Percentiles rank a stretch among this genome's conserved stretches.
Conservation (phyloP, 2,888 invertebrate genomes). For the Drosophila barbarae region DNA sequence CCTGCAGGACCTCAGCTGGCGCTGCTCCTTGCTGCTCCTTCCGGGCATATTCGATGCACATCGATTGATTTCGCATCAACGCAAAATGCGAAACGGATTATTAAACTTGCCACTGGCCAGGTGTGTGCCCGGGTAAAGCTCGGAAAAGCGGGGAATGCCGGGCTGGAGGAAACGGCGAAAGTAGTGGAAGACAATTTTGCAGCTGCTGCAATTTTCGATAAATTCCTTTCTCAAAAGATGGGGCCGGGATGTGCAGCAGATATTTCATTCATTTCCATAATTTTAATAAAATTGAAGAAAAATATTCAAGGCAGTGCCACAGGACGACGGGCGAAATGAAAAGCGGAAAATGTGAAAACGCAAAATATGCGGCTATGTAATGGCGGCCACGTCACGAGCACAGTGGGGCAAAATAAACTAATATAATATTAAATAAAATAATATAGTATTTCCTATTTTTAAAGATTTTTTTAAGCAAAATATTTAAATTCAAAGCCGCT, state of each 20-base stretch:
- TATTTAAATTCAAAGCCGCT: neutral
- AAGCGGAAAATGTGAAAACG: slow-evolving; percentile 52
- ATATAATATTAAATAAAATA: too few relatives aligned
- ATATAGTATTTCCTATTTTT: neutral
- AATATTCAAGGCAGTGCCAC: slow-evolving; percentile 65
- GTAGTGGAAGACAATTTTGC: slow-evolving; percentile 44
- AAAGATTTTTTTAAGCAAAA: neutral
- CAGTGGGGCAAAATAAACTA: slow-evolving; percentile 4
- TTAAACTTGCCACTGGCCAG: slow-evolving; percentile 56
- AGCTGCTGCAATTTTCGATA: slow-evolving; percentile 71
- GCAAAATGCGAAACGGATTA: slow-evolving; percentile 65
- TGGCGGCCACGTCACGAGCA: slow-evolving; percentile 33
- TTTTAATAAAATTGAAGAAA: slow-evolving; percentile 74
- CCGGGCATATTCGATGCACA: slow-evolving; percentile 58
- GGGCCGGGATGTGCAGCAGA: slow-evolving; percentile 27
- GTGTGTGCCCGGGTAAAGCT: slow-evolving; percentile 18
- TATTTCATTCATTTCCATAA: slow-evolving; percentile 76
- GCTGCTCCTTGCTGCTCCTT: slow-evolving; percentile 23
- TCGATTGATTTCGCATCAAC: slow-evolving; percentile 70
- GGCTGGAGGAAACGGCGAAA: slow-evolving; percentile 5
- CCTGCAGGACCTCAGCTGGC: slow-evolving; percentile 11
- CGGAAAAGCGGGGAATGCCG: neutral
- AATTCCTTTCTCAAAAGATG: slow-evolving; percentile 61
- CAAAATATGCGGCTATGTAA: slow-evolving; percentile 62
- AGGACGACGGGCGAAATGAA: slow-evolving; percentile 37